Evolutionary conservation across 2,888 invertebrate species (phyloP).

Genomic region (Pseudococcus jackbeardsleyi): DNA sequence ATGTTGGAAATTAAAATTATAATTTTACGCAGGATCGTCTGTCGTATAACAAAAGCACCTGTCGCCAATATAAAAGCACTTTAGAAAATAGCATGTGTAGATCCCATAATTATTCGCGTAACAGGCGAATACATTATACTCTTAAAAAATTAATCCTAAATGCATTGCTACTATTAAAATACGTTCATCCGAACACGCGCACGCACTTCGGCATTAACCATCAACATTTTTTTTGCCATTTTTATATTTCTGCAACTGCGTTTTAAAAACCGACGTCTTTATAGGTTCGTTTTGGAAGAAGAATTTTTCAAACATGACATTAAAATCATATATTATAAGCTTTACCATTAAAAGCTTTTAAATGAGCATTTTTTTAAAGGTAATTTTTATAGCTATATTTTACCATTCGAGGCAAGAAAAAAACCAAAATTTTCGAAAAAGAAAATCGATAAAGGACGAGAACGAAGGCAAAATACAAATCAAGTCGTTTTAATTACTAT

Average conservation of each 20-base stretch:
- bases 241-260: conserved; percentile 5
- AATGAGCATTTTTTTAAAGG: not conserved
- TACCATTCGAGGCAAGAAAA: too few species aligned
- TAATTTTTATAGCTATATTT: not conserved
- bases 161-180: conserved; percentile 5
- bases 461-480: not conserved
- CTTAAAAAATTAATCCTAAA: conserved; percentile 10
- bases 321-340: not conserved
- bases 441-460: not conserved
- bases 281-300: not conserved
- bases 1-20: conserved; percentile 32
- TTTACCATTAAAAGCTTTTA: not conserved
- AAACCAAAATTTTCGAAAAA: not conserved
- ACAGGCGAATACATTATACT: not conserved
- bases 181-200: not conserved
- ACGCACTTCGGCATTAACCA: not conserved
- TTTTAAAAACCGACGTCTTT: not conserved
- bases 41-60: conserved; percentile 31
- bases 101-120: conserved; percentile 27
- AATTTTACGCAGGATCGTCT: conserved; percentile 25
- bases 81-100: conserved; percentile 9
- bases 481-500: too few species aligned
- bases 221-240: conserved; percentile 1
- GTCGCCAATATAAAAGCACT: conserved; percentile 30
- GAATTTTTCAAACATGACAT: not conserved